Evolutionary conservation across 2,888 invertebrate genomes (phyloP).

Genomic region (Blastobasis adustella): DNA sequence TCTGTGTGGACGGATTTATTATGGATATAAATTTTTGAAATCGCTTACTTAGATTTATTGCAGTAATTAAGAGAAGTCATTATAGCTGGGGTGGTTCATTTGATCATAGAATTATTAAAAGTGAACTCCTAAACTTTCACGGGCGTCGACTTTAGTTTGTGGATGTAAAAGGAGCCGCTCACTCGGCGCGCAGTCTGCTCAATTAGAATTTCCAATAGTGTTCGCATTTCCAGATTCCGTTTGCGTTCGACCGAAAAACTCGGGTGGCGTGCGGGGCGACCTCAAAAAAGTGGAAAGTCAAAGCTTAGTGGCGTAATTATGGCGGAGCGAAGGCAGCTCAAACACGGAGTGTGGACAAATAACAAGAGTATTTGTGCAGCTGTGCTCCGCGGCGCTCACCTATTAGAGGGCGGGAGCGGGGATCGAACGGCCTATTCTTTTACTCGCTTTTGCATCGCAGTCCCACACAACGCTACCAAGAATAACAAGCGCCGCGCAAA

Average conservation of each 20-base stretch:
- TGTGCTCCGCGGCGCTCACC: constrained; percentile 31
- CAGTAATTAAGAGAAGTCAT: no score
- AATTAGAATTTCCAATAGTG: constrained; percentile 44
- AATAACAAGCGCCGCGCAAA: constrained; percentile 41
- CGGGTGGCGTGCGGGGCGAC: constrained; percentile 27
- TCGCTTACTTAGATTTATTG: no score
- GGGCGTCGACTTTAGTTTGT: no score
- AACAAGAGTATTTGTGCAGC: constrained; percentile 60
- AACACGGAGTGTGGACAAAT: constrained; percentile 54
- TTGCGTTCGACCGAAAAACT: constrained; percentile 37
- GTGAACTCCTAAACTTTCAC: no score
- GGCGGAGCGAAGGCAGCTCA: constrained; percentile 42
- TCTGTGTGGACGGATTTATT: no score
- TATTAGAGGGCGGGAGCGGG: constrained; percentile 22
- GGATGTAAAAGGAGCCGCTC: constrained; percentile 12
- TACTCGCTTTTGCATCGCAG: constrained; percentile 29
- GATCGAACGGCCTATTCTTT: constrained; percentile 18
- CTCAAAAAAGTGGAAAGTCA: constrained; percentile 44
- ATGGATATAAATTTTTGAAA: no score
- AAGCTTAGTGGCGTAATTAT: constrained; percentile 57
- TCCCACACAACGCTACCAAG: constrained; percentile 37
- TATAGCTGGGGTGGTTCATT: no score
- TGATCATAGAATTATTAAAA: no score
- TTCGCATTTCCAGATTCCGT: constrained; percentile 36
- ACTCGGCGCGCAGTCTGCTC: constrained; percentile 24